Evolutionary conservation across 2,888 invertebrate genomes (phyloP), one percentile per base, ranked within the genome.

Genomic region (Isotomurus palustris): DNA sequence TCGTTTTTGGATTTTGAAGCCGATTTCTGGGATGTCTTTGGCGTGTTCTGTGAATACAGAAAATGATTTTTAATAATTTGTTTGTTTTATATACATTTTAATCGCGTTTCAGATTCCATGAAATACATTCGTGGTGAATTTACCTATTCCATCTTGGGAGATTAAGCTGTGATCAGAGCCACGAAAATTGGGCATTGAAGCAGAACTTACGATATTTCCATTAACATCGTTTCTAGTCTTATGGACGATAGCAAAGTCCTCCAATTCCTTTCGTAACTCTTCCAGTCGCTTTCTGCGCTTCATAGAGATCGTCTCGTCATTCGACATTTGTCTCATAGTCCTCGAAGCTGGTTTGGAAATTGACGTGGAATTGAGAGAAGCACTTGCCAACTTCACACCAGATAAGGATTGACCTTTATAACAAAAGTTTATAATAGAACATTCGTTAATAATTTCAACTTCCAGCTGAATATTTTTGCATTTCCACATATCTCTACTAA

Each of bases 221-320:
- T 56, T 48, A 28, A 55, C 47, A 25, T 53, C 55, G 14, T 60
- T 53, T 8, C 60, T 53, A 14, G 57, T 49, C 8, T 48, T 56
- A 47, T 57, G 44, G 32, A 51, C 53, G 4, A 56, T 55, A 1
- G 53, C 54, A 22, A 58, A 58, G 24, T 62, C 58, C 28, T 62
- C 58, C 17, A 62, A 40, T 27, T 62, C 56, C 12, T 48, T 55
- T 2, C 62, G 48, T 56, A 58, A n/a, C 12, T 21, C 25, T 44
- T 56, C 28, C 24, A 62, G 25, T 1, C 56, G 32, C 22, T 35
- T 49, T 8, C 21, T 5, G 22, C 35, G 32, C 35, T 49, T 19
- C 8, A 25, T 24, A 12, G 32, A 4, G n/a, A 27, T 28, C 8
- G 5, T n/a, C 6, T 10, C 24, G n/a, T 47, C 12, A 24, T 3